Conservation (phyloP, 2,113 vertebrate genomes). For the Cyanocitta stelleri region DNA sequence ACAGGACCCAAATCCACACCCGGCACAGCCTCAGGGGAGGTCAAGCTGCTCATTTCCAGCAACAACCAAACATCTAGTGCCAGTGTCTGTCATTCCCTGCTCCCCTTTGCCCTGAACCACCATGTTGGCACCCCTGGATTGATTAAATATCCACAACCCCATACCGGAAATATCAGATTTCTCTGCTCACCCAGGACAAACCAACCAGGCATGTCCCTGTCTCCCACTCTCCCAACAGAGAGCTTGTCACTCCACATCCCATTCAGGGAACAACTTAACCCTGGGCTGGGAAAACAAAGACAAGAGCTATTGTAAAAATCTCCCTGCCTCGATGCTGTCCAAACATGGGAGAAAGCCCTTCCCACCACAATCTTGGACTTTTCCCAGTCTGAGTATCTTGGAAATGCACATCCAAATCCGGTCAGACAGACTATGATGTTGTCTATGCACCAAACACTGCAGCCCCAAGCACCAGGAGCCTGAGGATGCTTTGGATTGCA, state of each 20-base stretch:
- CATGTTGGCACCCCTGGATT: rapidly evolving
- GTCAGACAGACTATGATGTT: background rate
- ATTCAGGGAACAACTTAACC: background rate
- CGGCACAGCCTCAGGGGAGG: background rate
- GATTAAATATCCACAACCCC: background rate
- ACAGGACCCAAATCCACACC: background rate
- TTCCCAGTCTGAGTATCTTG: background rate
- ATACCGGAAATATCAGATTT: no score
- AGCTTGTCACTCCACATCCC: background rate
- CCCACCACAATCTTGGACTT: background rate
- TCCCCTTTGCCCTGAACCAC: background rate
- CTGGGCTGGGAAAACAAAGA: background rate
- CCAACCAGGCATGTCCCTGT: background rate
- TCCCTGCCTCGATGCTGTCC: background rate
- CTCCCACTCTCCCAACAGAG: no score
- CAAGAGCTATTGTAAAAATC: no score
- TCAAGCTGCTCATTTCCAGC: background rate
- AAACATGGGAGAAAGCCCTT: background rate
- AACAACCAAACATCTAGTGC: background rate
- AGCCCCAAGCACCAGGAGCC: background rate
- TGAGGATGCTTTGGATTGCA: background rate
- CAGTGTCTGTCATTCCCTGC: no score
- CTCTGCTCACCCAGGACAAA: background rate
- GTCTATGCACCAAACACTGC: rapidly evolving
- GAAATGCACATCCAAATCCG: background rate